phyloP scores from a whole-genome alignment of 2,797 vertebrate genomes.

The Rhabdomys pumilio region DNA sequence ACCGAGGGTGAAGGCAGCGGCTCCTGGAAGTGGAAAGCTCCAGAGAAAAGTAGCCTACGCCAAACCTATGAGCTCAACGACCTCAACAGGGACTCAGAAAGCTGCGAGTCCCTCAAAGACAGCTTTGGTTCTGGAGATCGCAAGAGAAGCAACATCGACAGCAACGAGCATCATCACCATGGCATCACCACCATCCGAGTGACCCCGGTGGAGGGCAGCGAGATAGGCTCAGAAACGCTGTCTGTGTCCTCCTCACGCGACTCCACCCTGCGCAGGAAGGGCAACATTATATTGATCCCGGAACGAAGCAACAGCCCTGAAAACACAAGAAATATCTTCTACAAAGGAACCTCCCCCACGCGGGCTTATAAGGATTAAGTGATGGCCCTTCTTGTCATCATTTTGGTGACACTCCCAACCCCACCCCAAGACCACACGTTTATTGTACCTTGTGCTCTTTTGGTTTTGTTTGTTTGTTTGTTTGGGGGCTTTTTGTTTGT shows the following conservation, averaged over 20 bases:
- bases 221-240: constrained; percentile 93
- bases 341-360: constrained; percentile 97
- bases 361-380: constrained; percentile 95
- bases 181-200: constrained; percentile 96
- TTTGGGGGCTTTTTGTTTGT: constrained; percentile 55
- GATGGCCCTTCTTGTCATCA: constrained; percentile 63
- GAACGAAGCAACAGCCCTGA: constrained; percentile 97
- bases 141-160: constrained; percentile 93
- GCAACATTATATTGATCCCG: constrained; percentile 96
- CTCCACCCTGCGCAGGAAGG: constrained; percentile 96
- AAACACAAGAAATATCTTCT: constrained; percentile 98
- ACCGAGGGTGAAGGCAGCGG: constrained; percentile 94
- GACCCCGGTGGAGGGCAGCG: constrained; percentile 95
- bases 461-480: constrained; percentile 43
- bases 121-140: constrained; percentile 93
- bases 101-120: constrained; percentile 94
- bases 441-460: constrained; percentile 83
- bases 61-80: constrained; percentile 98
- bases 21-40: constrained; percentile 98
- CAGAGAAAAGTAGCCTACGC: constrained; percentile 93
- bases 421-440: constrained; percentile 72
- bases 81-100: constrained; percentile 96
- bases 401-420: background rate
- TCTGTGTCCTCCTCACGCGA: constrained; percentile 96
- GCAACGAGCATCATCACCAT: constrained; percentile 92